Evolutionary conservation across 2,113 vertebrate genomes (phyloP), one percentile per base, ranked within the genome.

Genomic region (Pachyramphus minor): DNA sequence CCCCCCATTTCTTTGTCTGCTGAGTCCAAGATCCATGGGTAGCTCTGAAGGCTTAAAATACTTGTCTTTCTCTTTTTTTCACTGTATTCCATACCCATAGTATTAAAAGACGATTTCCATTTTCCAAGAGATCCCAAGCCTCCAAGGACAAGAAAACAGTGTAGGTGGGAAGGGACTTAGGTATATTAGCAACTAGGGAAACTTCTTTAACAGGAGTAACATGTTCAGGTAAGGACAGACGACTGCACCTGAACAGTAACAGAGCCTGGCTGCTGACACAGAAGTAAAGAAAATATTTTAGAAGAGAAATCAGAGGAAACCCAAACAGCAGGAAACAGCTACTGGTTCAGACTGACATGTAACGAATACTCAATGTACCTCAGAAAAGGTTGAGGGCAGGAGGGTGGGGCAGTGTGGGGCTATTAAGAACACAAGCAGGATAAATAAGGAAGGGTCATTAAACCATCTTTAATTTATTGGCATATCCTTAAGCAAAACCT

Each of bases 331-430:
- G 7, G 8, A 19, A 66, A 41, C 27, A 76, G 11, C 14, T 59
- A 30, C 35, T 68, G 31, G 12, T 60, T 88, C 58, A 86, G 58
- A 69, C 12, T 47, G 19, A 39, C 12, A 60, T 6, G 11, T 41
- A 73, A 53, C 17, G 78, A 52, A 84, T 39, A 90, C 4, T 78
- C 20, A 67, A 2, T 11, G 24, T 41, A 19, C 4, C 31, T 53
- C 68, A 80, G 63, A 80, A 76, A 77, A 84, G 28, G 13, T 8
- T n/a, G 11, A 17, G 8, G 3, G 3, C 21, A 8, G 23, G 7
- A 2, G 8, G 3, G 44, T 11, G 6, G 14, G 5, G 7, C 28
- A 18, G 10, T 11, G 23, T 7, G 13, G 5, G 27, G 14, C 15
- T 89, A 59, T 79, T 79, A 69, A 23, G 17, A 50, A 50, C 25